These are phyloP conservation scores for Fragum sueziense DNA, from an alignment of 2,888 invertebrate species.

Conservation along the genomic window DNA sequence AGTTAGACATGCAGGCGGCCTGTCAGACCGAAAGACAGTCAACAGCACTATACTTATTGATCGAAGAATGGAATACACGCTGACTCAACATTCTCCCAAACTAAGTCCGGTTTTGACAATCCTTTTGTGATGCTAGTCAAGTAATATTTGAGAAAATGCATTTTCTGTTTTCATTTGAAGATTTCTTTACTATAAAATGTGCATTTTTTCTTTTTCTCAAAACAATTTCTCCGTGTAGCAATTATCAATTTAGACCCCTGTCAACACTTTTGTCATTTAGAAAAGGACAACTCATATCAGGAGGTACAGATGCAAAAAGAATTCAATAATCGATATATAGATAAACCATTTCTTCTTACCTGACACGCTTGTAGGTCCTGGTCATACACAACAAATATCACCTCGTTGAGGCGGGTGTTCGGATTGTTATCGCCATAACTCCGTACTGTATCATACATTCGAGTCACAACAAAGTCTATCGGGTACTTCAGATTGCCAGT, in stretches of 20 bases:
- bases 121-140: too few species aligned
- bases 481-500: constrained; percentile 33
- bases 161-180: too few species aligned
- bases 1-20: too few species aligned
- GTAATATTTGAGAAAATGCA: too few species aligned
- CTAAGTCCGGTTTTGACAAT: too few species aligned
- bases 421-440: background rate
- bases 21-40: too few species aligned
- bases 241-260: background rate
- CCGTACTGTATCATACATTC: constrained; percentile 22
- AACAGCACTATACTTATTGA: too few species aligned
- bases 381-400: constrained; percentile 9
- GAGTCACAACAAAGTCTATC: constrained; percentile 2
- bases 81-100: too few species aligned
- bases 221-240: too few species aligned
- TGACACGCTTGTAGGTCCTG: background rate
- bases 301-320: background rate
- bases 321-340: background rate
- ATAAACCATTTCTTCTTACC: background rate
- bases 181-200: too few species aligned
- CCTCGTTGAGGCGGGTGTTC: background rate
- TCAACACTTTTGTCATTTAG: background rate
- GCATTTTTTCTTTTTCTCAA: too few species aligned
- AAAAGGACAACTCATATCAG: background rate
- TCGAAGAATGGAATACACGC: too few species aligned